Conservation (phyloP, 2,113 vertebrate species). For the Cepphus grylle region DNA sequence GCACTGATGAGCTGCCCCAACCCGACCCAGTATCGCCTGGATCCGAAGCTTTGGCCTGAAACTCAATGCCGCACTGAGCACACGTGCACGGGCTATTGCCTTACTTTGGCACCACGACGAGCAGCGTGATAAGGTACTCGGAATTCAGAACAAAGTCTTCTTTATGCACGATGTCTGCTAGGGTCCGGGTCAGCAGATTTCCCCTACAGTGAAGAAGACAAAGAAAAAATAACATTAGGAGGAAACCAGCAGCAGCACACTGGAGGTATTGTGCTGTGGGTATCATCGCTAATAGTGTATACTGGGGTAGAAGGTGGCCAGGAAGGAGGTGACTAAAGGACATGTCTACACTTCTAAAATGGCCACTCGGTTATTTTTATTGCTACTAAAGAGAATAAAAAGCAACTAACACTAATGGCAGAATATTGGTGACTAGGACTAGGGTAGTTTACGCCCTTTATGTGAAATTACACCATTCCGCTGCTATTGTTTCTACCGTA, state of each 20-base stretch:
- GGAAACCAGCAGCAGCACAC: not conserved
- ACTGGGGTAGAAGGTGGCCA: not conserved
- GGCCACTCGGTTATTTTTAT: not conserved
- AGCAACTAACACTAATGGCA: not conserved
- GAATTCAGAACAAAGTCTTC: conserved; percentile 92
- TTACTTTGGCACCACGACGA: conserved; percentile 91
- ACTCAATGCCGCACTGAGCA: not conserved
- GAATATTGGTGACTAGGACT: not conserved
- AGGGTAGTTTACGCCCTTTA: not conserved
- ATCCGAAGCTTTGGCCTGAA: fast-evolving
- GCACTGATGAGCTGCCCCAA: not conserved
- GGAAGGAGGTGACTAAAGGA: not conserved
- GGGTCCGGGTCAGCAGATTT: conserved; percentile 82
- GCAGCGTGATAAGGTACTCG: conserved; percentile 90
- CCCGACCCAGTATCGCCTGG: fast-evolving
- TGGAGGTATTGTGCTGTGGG: not conserved
- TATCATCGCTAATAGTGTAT: not conserved
- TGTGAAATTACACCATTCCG: not conserved
- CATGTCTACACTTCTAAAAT: not conserved
- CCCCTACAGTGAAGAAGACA: conserved; percentile 70
- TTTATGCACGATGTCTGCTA: conserved; percentile 85
- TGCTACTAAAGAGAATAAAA: not conserved
- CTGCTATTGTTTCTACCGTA: not conserved
- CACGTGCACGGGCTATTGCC: not conserved
- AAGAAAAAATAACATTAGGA: not conserved